Evolutionary conservation across 1,140 invertebrate species (phyloP).

Genomic region (Muscidifurax raptorellus): DNA sequence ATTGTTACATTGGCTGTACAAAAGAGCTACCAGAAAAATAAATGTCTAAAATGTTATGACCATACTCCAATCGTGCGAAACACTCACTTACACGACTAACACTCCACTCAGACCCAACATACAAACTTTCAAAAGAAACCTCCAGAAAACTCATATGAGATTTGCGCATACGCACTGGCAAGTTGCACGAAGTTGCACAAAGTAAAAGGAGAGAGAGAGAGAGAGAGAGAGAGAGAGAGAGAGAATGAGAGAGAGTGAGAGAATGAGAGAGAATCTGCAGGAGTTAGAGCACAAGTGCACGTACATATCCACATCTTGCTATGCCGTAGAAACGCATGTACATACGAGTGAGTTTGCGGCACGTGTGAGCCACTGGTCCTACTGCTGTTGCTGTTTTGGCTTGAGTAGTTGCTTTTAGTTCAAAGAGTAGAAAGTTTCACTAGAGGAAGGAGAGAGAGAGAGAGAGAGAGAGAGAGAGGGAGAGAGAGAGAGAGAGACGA

Average conservation of each 20-base stretch:
- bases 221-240: not conserved
- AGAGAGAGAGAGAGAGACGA: not conserved
- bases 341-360: not conserved
- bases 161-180: not conserved
- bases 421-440: not conserved
- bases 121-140: not conserved
- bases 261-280: not conserved
- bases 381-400: not conserved
- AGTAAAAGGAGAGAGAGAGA: too few species aligned
- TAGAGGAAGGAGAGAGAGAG: not conserved
- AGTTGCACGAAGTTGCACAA: not conserved
- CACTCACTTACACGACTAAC: not conserved
- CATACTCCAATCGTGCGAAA: not conserved
- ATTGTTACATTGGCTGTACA: too few species aligned
- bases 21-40: too few species aligned
- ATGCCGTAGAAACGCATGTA: not conserved
- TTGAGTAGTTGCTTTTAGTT: not conserved
- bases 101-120: not conserved
- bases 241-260: constrained; percentile 8
- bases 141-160: not conserved
- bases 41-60: not conserved
- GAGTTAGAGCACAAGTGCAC: not conserved
- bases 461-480: not conserved
- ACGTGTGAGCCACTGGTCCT: not conserved
- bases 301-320: not conserved